These are phyloP conservation scores for Drosophila burlai DNA, from an alignment of 1,140 invertebrate species.

Conservation along the genomic window DNA sequence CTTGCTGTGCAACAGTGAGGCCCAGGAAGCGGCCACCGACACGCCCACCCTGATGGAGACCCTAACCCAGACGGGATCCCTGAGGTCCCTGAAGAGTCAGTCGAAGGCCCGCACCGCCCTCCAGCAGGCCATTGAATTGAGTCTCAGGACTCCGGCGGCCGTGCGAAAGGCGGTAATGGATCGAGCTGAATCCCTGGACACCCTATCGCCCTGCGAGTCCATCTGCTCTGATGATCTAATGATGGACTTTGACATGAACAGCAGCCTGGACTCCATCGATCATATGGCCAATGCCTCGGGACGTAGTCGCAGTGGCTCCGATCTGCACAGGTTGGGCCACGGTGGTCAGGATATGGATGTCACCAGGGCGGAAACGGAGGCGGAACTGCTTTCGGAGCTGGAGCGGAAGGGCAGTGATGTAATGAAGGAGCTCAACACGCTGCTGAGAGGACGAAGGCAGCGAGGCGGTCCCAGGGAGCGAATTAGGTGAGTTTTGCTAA, in stretches of 20 bases:
- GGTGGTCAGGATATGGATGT: constrained; percentile 71
- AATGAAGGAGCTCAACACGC: constrained; percentile 86
- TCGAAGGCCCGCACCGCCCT: constrained; percentile 75
- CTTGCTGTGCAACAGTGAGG: constrained; percentile 89
- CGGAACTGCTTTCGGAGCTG: constrained; percentile 86
- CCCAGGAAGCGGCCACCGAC: constrained; percentile 68
- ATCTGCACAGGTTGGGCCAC: constrained; percentile 84
- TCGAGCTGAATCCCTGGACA: constrained; percentile 89
- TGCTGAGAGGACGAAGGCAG: constrained; percentile 59
- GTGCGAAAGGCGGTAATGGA: constrained; percentile 81
- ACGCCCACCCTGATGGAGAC: constrained; percentile 81
- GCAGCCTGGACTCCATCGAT: constrained; percentile 90
- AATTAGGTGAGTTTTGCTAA: constrained; percentile 62
- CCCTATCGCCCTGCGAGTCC: constrained; percentile 91
- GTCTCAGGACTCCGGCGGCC: constrained; percentile 79
- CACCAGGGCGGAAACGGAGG: constrained; percentile 74
- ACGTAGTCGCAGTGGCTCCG: constrained; percentile 85
- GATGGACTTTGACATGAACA: constrained; percentile 92
- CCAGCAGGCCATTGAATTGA: constrained; percentile 82
- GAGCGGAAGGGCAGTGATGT: constrained; percentile 86
- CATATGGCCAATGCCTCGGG: constrained; percentile 72
- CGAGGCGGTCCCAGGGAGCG: constrained; percentile 58
- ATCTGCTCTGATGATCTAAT: constrained; percentile 93
- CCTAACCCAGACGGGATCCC: constrained; percentile 64
- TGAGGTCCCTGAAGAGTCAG: constrained; percentile 76